Conservation (phyloP, 2,888 invertebrate species). For the Pocota personata region DNA sequence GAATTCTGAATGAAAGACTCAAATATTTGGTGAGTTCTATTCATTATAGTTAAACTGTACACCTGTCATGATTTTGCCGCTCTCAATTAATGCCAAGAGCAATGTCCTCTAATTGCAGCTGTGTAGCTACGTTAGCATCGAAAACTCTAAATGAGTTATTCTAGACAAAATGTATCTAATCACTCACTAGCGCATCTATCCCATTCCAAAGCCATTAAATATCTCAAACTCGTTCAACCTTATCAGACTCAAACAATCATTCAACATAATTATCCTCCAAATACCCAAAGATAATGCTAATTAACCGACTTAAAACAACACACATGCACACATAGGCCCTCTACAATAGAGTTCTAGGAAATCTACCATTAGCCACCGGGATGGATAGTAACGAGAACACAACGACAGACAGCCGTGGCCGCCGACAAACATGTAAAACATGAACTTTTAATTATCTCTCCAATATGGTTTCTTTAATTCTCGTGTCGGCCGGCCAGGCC, state of each 20-base stretch:
- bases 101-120: not conserved
- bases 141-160: not conserved
- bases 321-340: not conserved
- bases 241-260: slow-evolving; percentile 52
- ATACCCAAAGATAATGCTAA: slow-evolving; percentile 65
- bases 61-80: not conserved
- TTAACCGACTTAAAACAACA: slow-evolving; percentile 51
- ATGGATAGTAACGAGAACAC: not conserved
- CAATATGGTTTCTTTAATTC: slow-evolving; percentile 39
- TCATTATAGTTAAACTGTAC: not conserved
- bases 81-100: not conserved
- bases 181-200: not conserved
- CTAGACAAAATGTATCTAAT: not conserved
- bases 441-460: slow-evolving; percentile 70
- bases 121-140: not conserved
- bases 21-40: too few relatives aligned
- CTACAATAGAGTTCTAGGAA: slow-evolving; percentile 38
- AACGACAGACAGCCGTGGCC: slow-evolving; percentile 6
- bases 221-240: slow-evolving; percentile 45
- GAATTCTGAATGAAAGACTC: too few relatives aligned
- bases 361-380: slow-evolving; percentile 39
- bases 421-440: slow-evolving; percentile 59
- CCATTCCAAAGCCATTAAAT: slow-evolving; percentile 26
- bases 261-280: slow-evolving; percentile 50
- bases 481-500: not conserved